These are phyloP conservation scores for Psammodynastes pulverulentus DNA, from an alignment of 2,113 vertebrate species.

Conservation along the genomic window DNA sequence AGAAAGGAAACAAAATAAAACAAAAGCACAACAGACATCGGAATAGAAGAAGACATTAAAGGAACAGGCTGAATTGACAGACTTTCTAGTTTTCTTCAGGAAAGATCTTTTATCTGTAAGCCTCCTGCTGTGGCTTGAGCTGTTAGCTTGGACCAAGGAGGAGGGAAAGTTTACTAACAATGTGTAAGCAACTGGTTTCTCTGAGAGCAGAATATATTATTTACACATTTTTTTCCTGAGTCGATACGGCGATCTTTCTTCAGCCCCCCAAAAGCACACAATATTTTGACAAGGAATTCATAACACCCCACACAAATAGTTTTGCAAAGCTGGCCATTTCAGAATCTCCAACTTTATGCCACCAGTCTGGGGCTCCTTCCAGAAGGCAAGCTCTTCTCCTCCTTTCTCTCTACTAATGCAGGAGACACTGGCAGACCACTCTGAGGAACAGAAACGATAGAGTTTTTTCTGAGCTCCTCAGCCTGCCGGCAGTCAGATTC, in stretches of 20 bases:
- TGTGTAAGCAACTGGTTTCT: conserved; percentile 21
- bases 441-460: not conserved
- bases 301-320: not conserved
- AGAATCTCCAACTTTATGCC: not conserved
- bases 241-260: fast-evolving
- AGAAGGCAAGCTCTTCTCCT: not conserved
- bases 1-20: not conserved
- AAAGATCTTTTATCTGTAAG: conserved; percentile 36
- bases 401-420: not conserved
- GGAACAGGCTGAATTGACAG: conserved; percentile 28
- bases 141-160: conserved; percentile 22
- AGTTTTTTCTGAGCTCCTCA: not conserved
- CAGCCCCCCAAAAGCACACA: not conserved
- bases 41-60: conserved; percentile 49
- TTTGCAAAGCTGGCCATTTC: not conserved
- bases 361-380: not conserved
- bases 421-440: not conserved
- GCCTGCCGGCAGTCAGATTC: not conserved
- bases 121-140: conserved; percentile 48
- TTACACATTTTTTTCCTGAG: not conserved
- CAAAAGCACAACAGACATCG: not conserved
- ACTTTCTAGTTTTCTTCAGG: conserved; percentile 51
- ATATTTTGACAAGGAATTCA: not conserved
- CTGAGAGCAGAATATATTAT: not conserved
- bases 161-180: conserved; percentile 31